These are phyloP conservation scores for Leucophenga maculata DNA, from an alignment of 2,888 invertebrate genomes.

Conservation along the genomic window DNA sequence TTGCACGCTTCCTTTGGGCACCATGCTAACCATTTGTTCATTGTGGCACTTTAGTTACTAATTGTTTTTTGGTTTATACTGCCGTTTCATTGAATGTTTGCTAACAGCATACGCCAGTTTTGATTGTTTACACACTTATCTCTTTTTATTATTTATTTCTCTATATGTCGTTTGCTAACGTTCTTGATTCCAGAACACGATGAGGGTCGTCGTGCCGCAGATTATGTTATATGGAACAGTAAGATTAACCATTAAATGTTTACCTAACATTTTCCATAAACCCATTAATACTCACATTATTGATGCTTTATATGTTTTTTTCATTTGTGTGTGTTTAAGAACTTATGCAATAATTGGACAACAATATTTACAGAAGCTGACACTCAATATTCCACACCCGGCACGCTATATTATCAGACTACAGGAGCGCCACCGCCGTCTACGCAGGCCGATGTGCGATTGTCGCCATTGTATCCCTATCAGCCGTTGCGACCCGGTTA, in stretches of 20 bases:
- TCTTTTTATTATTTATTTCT: slow-evolving; percentile 58
- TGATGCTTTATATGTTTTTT: background rate
- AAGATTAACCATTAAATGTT: slow-evolving; percentile 72
- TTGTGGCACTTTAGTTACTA: background rate
- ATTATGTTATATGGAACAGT: slow-evolving; percentile 90
- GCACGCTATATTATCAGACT: slow-evolving; percentile 74
- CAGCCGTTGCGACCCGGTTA: slow-evolving; percentile 69
- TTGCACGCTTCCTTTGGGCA: slow-evolving; percentile 1
- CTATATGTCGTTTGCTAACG: slow-evolving; percentile 40
- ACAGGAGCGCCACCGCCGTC: slow-evolving; percentile 67
- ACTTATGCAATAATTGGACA: too few species aligned
- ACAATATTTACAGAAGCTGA: slow-evolving; percentile 72
- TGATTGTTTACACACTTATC: slow-evolving; percentile 56
- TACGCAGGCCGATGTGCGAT: slow-evolving; percentile 60
- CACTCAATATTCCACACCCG: slow-evolving; percentile 73
- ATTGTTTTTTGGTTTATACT: background rate
- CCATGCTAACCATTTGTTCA: background rate
- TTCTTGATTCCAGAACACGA: slow-evolving; percentile 77
- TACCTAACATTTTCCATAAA: slow-evolving; percentile 7
- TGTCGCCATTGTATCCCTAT: slow-evolving; percentile 68
- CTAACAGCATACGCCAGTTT: slow-evolving; percentile 5
- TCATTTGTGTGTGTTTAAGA: background rate
- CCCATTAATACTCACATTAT: slow-evolving; percentile 27
- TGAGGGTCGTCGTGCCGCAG: slow-evolving; percentile 85
- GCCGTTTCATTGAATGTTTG: background rate